Evolutionary conservation across 2,888 invertebrate genomes (phyloP).

Genomic region (Theodoxus fluviatilis): DNA sequence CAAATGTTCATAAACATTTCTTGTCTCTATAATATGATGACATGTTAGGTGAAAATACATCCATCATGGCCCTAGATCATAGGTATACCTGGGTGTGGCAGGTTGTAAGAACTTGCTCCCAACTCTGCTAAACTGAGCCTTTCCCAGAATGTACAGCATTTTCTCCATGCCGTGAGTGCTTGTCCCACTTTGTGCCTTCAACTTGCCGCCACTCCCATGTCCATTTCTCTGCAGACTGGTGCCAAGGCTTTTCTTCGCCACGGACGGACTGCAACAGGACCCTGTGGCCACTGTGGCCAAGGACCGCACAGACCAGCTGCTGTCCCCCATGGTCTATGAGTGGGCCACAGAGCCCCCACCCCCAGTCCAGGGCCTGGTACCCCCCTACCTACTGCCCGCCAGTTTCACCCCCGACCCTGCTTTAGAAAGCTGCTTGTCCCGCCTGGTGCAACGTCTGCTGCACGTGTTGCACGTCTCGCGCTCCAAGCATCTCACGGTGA

Average conservation of each 20-base stretch:
- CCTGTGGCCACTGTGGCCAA: slow-evolving; percentile 70
- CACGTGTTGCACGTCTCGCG: slow-evolving; percentile 71
- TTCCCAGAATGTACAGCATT: too few species aligned
- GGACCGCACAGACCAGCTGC: slow-evolving; percentile 52
- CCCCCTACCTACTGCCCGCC: slow-evolving; percentile 54
- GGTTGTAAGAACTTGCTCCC: too few species aligned
- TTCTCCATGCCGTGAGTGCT: too few species aligned
- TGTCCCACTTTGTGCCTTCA: too few species aligned
- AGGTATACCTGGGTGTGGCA: too few species aligned
- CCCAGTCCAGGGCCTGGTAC: slow-evolving; percentile 69
- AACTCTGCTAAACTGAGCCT: too few species aligned
- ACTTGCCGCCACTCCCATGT: too few species aligned
- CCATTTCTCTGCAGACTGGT: slow-evolving; percentile 62
- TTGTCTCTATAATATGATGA: too few species aligned
- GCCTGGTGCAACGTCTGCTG: slow-evolving; percentile 69
- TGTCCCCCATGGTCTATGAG: slow-evolving; percentile 60
- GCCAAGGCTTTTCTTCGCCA: slow-evolving; percentile 62
- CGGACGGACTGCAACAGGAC: slow-evolving; percentile 69
- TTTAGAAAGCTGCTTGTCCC: slow-evolving; percentile 70
- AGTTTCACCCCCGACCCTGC: slow-evolving; percentile 35
- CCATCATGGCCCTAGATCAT: too few species aligned
- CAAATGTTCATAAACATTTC: too few species aligned
- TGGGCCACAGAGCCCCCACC: slow-evolving; percentile 65
- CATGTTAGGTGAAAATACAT: too few species aligned
- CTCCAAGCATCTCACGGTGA: slow-evolving; percentile 76